phyloP scores from a whole-genome alignment of 2,113 vertebrate species.

The Hippolais icterina region DNA sequence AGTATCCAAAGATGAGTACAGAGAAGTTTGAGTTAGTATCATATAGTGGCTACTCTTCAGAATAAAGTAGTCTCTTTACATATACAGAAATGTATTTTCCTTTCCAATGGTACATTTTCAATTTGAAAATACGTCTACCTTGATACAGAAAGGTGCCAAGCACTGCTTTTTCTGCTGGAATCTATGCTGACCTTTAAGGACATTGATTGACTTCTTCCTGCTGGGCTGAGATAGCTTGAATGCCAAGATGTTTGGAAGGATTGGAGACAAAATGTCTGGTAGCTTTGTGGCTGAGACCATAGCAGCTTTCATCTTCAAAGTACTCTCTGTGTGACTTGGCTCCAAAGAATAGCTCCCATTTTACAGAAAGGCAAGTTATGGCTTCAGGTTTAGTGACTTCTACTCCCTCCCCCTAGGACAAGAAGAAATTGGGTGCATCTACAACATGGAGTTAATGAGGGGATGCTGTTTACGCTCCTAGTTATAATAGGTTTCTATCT shows the following conservation, averaged over 20 bases:
- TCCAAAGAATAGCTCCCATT: slow-evolving; percentile 25
- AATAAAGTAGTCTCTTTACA: not conserved
- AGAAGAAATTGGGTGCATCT: not conserved
- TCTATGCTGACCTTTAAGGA: not conserved
- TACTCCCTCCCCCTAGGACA: slow-evolving; percentile 34
- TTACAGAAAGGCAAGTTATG: not conserved
- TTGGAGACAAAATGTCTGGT: slow-evolving; percentile 39
- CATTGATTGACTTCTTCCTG: not conserved
- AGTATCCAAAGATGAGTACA: not conserved
- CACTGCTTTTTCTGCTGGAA: not conserved
- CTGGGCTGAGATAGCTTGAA: not conserved
- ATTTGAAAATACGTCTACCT: not conserved
- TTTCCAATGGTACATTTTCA: not conserved
- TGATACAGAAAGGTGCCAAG: not conserved
- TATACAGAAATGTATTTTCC: not conserved
- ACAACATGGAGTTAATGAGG: not conserved
- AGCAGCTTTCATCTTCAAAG: slow-evolving; percentile 44
- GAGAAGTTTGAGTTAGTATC: not conserved
- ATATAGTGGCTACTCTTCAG: not conserved
- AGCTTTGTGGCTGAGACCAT: slow-evolving; percentile 8
- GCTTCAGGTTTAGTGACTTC: not conserved
- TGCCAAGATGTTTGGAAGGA: not conserved
- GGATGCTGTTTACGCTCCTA: not conserved
- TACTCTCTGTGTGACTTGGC: not conserved
- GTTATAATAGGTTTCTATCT: not conserved